Percentiles rank a stretch among this genome's conserved stretches.
Evolutionary conservation across 35 echinoderm and acorn worm genomes (phyloP).

Genomic region (Heliocidaris tuberculata): DNA sequence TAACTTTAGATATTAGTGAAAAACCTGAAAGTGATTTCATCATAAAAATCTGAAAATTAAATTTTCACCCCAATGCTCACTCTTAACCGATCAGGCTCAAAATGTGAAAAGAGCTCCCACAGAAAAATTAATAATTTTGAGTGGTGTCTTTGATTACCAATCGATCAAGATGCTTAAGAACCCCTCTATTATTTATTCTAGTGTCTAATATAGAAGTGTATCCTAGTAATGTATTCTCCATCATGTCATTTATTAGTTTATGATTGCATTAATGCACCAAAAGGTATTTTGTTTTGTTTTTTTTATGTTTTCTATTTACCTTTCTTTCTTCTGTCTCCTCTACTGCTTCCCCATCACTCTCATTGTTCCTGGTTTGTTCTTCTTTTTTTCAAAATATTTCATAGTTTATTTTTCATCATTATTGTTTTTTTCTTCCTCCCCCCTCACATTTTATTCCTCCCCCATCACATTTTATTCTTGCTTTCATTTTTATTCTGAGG

Average conservation of each 20-base stretch:
- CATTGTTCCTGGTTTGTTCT: not conserved
- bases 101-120: no score
- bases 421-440: not conserved
- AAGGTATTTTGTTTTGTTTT: not conserved
- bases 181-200: no score
- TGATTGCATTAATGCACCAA: not conserved
- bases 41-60: no score
- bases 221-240: not conserved
- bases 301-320: not conserved
- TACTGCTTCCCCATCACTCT: not conserved
- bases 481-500: conserved; percentile 3
- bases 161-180: no score
- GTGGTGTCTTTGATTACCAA: no score
- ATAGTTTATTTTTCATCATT: not conserved
- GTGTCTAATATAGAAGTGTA: no score
- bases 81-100: no score
- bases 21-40: no score
- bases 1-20: no score
- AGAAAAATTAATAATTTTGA: no score
- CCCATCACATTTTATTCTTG: not conserved
- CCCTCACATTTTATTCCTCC: not conserved
- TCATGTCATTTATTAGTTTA: not conserved
- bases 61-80: no score
- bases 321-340: not conserved
- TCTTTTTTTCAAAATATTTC: not conserved